Evolutionary conservation across 2,888 invertebrate species (phyloP), one percentile per base, ranked within the genome.

Genomic region (Chaitophorus viminalis): DNA sequence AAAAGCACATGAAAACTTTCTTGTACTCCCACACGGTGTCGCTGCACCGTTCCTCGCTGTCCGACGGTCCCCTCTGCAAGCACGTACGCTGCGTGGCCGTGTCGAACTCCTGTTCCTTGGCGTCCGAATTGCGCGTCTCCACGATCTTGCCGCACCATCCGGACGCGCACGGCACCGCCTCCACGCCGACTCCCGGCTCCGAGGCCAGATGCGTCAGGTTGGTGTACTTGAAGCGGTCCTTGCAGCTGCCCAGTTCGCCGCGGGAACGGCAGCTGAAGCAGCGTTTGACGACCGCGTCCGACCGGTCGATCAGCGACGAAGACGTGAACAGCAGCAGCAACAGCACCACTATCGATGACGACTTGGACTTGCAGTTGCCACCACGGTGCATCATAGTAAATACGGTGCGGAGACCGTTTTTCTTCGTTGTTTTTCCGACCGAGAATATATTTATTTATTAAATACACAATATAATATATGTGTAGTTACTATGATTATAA

Each of bases 71-170:
- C 89, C 96, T 93, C 91, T 96, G 96, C 0, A 98, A 93, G 90
- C 98, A 98, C 93, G 96, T 94, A 89, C 98, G 93, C 91, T 98
- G 96, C 6, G 96, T 96, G 3, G 97, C 97, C 77, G 95, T 89
- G 70, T 90, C 90, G 76, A 90, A 90, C 88, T 90, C 90, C 90
- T 92, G 91, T 91, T 94, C 94, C 91, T 95, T 94, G 90, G 95
- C 94, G 82, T 95, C 93, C 90, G 95, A 95, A 90, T 94, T 95
- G 88, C 95, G 95, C 25, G 92, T 92, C 91, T 97, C 97, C 68
- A 96, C 94, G 82, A 97, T 94, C 93, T 98, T 98, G 39, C 96
- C 96, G 91, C 98, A 98, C 98, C 98, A 98, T 70, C 97, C 97
- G 0, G 96, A 96, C 0, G 96, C 95, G 90, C 97, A 97, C 0